A percentile compares a stretch with the other conserved stretches of the same genome.
Evolutionary conservation across 2,888 invertebrate genomes (phyloP).

Genomic region (Trichacis sp.): DNA sequence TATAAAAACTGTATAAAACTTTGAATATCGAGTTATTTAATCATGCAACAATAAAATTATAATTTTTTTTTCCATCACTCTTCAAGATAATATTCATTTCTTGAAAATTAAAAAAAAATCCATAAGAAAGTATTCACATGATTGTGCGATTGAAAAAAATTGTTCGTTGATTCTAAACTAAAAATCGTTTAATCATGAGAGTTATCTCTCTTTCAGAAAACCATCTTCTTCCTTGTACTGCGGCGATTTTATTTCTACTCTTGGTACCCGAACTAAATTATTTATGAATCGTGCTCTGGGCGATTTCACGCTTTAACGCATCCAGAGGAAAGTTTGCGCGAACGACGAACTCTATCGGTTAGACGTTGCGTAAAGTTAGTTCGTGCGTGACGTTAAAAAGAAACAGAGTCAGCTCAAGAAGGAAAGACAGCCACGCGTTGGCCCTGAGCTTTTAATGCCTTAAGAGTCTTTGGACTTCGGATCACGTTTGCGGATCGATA

Average conservation of each 20-base stretch:
- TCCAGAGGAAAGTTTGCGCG: constrained; percentile 39
- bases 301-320: constrained; percentile 52
- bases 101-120: too few species aligned
- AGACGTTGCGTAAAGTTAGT: constrained; percentile 8
- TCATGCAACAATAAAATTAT: too few species aligned
- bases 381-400: constrained; percentile 2
- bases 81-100: too few species aligned
- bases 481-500: constrained; percentile 38
- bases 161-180: background rate
- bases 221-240: background rate
- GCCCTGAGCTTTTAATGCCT: constrained; percentile 43
- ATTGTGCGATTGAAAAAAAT: background rate
- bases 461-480: constrained; percentile 27
- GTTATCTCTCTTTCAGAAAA: too few species aligned
- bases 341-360: constrained; percentile 3
- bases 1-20: too few species aligned
- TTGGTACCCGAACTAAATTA: constrained; percentile 50
- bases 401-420: background rate
- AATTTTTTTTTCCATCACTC: too few species aligned
- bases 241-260: background rate
- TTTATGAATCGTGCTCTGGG: constrained; percentile 52
- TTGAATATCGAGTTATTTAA: too few species aligned
- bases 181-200: too few species aligned
- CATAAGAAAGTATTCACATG: background rate
- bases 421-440: constrained; percentile 20